Evolutionary conservation across 2,113 vertebrate genomes (phyloP).

Genomic region (Seriola rivoliana): DNA sequence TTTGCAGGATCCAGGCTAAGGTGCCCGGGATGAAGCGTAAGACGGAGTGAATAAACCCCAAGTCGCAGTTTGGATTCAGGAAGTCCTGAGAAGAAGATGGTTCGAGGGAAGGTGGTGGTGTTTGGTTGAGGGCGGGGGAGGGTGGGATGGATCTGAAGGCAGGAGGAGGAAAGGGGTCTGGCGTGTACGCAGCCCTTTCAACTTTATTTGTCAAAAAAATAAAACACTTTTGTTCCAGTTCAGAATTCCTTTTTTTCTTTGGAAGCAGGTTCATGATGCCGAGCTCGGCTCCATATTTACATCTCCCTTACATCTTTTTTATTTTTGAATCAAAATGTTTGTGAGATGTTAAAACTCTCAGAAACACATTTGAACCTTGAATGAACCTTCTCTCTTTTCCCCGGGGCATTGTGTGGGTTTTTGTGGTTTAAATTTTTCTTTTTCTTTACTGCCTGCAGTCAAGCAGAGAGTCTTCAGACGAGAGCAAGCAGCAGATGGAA

Average conservation of each 20-base stretch:
- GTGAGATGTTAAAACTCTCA: slow-evolving; percentile 24
- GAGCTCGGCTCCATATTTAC: slow-evolving; percentile 68
- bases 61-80: slow-evolving; percentile 51
- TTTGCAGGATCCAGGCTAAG: slow-evolving; percentile 92
- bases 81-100: slow-evolving; percentile 74
- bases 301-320: not conserved
- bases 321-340: slow-evolving; percentile 80
- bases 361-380: slow-evolving; percentile 72
- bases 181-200: slow-evolving; percentile 79
- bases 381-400: slow-evolving; percentile 66
- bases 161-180: slow-evolving; percentile 39
- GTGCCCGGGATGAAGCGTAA: slow-evolving; percentile 97
- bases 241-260: slow-evolving; percentile 82
- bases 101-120: slow-evolving; percentile 53
- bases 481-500: slow-evolving; percentile 58
- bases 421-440: not conserved
- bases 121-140: not conserved
- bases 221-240: slow-evolving; percentile 82
- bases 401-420: slow-evolving; percentile 78
- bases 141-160: slow-evolving; percentile 37
- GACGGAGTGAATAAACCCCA: slow-evolving; percentile 86
- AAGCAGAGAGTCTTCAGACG: slow-evolving; percentile 77
- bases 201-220: slow-evolving; percentile 88
- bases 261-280: slow-evolving; percentile 81
- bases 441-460: slow-evolving; percentile 49